phyloP scores from a whole-genome alignment of 2,113 vertebrate genomes.

The Upupa epops region DNA sequence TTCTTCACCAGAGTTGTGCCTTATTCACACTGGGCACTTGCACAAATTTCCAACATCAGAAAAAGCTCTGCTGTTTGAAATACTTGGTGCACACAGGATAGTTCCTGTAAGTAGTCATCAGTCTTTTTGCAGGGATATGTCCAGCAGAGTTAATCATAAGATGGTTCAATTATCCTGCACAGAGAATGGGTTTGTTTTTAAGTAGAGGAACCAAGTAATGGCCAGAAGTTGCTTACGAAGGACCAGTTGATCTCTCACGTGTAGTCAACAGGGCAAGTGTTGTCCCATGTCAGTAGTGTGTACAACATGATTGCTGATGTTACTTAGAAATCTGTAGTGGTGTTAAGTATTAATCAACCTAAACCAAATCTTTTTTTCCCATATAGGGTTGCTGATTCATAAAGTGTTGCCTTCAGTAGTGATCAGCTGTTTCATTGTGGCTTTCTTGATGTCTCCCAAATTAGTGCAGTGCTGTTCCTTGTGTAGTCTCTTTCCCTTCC shows the following conservation, averaged over 20 bases:
- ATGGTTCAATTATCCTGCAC: accelerated
- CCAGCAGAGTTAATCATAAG: background rate
- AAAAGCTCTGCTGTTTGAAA: background rate
- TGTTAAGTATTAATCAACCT: background rate
- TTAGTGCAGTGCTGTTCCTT: conserved; percentile 66
- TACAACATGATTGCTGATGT: background rate
- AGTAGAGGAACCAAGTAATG: background rate
- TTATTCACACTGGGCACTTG: background rate
- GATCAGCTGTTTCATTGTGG: conserved; percentile 52
- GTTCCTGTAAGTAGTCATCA: background rate
- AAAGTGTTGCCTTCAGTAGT: conserved; percentile 65
- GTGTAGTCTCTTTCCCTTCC: conserved; percentile 70
- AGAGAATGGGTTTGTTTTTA: background rate
- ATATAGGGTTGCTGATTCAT: conserved; percentile 53
- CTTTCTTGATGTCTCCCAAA: conserved; percentile 60
- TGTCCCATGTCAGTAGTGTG: background rate
- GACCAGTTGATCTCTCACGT: accelerated
- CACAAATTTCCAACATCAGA: accelerated
- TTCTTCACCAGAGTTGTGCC: background rate
- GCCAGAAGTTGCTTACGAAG: background rate
- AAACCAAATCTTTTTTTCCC: background rate
- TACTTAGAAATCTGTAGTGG: background rate
- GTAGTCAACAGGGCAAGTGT: accelerated
- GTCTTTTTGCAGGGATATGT: background rate
- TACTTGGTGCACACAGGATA: background rate